Evolutionary conservation across 2,797 vertebrate genomes (phyloP), one percentile per base, ranked within the genome.

Genomic region (Aulostomus chinensis): DNA sequence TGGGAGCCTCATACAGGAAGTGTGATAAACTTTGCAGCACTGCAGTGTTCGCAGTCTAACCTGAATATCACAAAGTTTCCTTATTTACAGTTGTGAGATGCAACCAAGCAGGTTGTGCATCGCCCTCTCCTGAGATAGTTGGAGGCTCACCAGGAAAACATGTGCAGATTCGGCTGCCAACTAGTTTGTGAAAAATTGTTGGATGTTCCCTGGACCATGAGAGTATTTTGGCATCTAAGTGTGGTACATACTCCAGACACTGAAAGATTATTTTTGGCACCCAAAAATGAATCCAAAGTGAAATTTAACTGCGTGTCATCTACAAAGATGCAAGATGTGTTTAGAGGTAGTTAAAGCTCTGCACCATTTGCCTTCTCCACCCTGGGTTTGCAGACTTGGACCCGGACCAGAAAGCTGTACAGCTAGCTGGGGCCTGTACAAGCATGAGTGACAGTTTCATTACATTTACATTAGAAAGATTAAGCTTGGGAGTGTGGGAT

Each of bases 381-480:
- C n/a, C n/a, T n/a, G n/a, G n/a, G n/a, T n/a, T n/a, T n/a, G n/a
- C n/a, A n/a, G n/a, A n/a, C n/a, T n/a, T n/a, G n/a, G n/a, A n/a
- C 36, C 43, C 52, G 48, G 47, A 59, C 69, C 50, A 66, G 46
- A 67, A 68, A 55, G 60, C 50, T 55, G 46, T 58, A 59, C 13
- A 2, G 64, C 42, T 15, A 35, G 52, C 52, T 48, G 26, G 56
- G 61, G 47, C 26, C 35, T 18, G 31, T 38, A 66, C 45, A 53
- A 46, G 57, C 68, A 9, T 42, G 52, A 46, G 66, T 70, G 59
- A 32, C 64, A 22, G 45, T 76, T 84, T 66, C 62, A 85, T 80
- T 83, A 72, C 52, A 70, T 70, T 67, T 66, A 72, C 62, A 73
- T 68, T 57, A 72, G 54, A 61, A 33, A 57, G 42, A 54, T 56